Conservation (phyloP, 2,113 vertebrate genomes). For the Myrmecophaga tridactyla region DNA sequence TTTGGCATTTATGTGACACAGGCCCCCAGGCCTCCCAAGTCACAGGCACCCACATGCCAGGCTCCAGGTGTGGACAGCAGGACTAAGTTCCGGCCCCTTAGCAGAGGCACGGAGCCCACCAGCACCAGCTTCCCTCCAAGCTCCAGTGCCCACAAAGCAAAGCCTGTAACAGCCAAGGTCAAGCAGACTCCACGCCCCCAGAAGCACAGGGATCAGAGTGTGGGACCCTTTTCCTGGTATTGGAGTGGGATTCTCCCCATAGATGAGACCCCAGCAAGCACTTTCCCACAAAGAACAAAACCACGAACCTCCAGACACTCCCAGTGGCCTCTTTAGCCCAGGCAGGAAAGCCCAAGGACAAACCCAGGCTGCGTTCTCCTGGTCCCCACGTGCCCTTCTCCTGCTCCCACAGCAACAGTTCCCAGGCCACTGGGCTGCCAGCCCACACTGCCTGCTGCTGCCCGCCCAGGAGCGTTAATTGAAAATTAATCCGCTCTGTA, state of each 20-base stretch:
- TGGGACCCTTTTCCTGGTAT: neutral
- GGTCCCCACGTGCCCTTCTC: neutral
- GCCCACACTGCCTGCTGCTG: constrained; percentile 42
- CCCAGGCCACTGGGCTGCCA: constrained; percentile 51
- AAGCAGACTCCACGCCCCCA: neutral
- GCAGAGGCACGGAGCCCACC: neutral
- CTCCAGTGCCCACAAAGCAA: neutral
- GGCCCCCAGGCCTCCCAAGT: neutral
- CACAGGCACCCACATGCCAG: neutral
- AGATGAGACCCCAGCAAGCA: neutral
- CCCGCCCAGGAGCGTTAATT: constrained; percentile 74
- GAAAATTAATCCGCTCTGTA: constrained; percentile 79
- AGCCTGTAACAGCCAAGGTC: neutral
- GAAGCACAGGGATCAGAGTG: neutral
- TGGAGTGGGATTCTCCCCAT: neutral
- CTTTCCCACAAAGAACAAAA: neutral
- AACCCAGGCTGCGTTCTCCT: neutral
- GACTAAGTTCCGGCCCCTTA: neutral
- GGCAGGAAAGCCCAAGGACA: neutral
- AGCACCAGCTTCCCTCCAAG: neutral
- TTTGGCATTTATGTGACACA: neutral
- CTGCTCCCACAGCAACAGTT: neutral
- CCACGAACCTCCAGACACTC: neutral
- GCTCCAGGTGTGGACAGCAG: neutral
- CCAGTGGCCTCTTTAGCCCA: fast-evolving